Evolutionary conservation across 2,888 invertebrate genomes (phyloP).

Genomic region (Acanthacorydalis orientalis): DNA sequence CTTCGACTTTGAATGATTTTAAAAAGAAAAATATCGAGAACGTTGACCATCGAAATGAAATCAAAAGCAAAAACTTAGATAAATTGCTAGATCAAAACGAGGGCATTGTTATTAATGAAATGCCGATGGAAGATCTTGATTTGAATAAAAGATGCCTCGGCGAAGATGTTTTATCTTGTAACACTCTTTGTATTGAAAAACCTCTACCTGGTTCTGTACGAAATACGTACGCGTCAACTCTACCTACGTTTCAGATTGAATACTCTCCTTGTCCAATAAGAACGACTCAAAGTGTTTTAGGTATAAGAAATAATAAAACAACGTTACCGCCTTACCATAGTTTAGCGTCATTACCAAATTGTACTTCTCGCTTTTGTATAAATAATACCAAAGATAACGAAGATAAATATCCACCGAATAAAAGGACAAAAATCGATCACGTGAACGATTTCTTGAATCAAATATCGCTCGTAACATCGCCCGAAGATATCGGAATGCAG

Average conservation of each 20-base stretch:
- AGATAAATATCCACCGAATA: constrained; percentile 31
- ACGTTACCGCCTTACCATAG: constrained; percentile 10
- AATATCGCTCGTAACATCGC: constrained; percentile 18
- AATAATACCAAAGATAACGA: constrained; percentile 30
- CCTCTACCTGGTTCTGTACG: constrained; percentile 20
- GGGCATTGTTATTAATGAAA: neutral
- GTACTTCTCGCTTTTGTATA: constrained; percentile 16
- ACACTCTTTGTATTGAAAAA: constrained; percentile 9
- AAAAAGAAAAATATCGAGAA: too few species aligned
- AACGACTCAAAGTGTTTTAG: constrained; percentile 20
- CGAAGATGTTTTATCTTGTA: neutral
- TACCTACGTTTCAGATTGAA: constrained; percentile 39
- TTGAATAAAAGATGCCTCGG: neutral
- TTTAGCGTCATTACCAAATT: constrained; percentile 8
- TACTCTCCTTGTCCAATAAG: constrained; percentile 26
- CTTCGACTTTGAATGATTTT: neutral
- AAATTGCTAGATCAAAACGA: neutral
- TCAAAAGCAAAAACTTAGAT: neutral
- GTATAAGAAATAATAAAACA: constrained; percentile 9
- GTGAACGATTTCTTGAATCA: constrained; percentile 22
- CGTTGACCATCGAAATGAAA: too few species aligned
- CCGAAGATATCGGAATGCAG: constrained; percentile 14
- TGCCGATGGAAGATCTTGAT: neutral
- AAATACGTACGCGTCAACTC: constrained; percentile 29
- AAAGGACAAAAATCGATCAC: constrained; percentile 18